Evolutionary conservation across 2,888 invertebrate genomes (phyloP).

Genomic region (Sicus ferrugineus): DNA sequence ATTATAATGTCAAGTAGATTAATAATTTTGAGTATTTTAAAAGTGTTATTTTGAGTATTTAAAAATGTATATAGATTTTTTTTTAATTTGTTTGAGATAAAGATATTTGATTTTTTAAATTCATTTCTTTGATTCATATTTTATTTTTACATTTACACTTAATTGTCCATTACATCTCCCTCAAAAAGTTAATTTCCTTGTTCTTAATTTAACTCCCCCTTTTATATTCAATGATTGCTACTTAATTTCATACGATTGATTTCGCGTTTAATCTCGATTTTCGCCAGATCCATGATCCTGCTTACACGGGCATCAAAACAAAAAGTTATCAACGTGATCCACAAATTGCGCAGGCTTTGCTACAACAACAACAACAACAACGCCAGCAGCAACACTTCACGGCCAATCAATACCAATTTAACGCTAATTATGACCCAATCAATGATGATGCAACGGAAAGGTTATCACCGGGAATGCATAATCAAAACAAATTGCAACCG

Average conservation of each 20-base stretch:
- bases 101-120: too few relatives aligned
- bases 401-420: slow-evolving; percentile 23
- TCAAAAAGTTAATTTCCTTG: too few relatives aligned
- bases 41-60: too few relatives aligned
- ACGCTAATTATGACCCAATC: slow-evolving; percentile 38
- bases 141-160: too few relatives aligned
- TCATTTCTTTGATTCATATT: too few relatives aligned
- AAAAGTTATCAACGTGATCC: slow-evolving; percentile 52
- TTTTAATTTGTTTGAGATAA: too few relatives aligned
- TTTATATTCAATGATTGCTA: too few relatives aligned
- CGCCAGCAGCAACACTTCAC: slow-evolving; percentile 26
- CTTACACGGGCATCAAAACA: slow-evolving; percentile 45
- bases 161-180: too few relatives aligned
- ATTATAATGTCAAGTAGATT: too few relatives aligned
- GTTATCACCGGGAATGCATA: slow-evolving; percentile 49
- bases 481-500: slow-evolving; percentile 20
- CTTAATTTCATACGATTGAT: not conserved
- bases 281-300: slow-evolving; percentile 50
- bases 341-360: slow-evolving; percentile 39
- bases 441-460: slow-evolving; percentile 37
- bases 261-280: not conserved
- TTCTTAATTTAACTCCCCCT: too few relatives aligned
- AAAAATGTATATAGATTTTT: too few relatives aligned
- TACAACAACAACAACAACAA: slow-evolving; percentile 40
- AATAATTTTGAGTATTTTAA: too few relatives aligned